Evolutionary conservation across 2,797 vertebrate genomes (phyloP).

Genomic region (Heterohyrax brucei): DNA sequence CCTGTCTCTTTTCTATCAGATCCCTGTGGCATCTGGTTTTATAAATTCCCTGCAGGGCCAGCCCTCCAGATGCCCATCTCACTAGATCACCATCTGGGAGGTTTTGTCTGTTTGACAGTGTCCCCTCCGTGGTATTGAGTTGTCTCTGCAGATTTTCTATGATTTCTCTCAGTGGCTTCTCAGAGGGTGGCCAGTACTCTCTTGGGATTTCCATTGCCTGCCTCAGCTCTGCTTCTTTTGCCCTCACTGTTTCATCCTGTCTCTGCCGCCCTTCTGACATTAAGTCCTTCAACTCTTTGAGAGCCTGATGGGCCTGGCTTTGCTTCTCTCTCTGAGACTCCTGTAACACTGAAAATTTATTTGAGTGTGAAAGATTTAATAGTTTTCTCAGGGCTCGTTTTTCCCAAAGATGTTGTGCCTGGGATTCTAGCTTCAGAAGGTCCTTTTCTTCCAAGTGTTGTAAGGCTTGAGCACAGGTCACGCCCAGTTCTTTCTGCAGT

Average conservation of each 20-base stretch:
- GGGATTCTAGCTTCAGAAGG: constrained; percentile 78
- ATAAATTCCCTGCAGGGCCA: constrained; percentile 90
- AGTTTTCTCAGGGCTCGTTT: constrained; percentile 64
- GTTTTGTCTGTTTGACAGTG: neutral
- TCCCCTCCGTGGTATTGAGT: neutral
- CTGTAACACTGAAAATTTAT: neutral
- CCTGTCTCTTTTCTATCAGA: constrained; percentile 82
- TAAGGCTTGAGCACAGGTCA: constrained; percentile 76
- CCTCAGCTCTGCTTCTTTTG: constrained; percentile 61
- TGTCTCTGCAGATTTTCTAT: constrained; percentile 49
- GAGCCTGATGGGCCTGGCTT: neutral
- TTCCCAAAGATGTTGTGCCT: constrained; percentile 71
- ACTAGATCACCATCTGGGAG: constrained; percentile 84
- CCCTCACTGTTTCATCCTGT: neutral
- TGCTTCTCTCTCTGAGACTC: neutral
- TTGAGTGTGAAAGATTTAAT: constrained; percentile 8
- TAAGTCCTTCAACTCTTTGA: constrained; percentile 70
- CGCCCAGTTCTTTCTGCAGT: constrained; percentile 45
- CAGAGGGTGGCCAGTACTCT: neutral
- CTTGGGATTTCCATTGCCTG: constrained; percentile 28
- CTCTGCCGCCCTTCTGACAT: neutral
- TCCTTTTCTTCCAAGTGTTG: constrained; percentile 76
- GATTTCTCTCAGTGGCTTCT: neutral
- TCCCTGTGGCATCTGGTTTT: constrained; percentile 49
- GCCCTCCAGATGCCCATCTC: constrained; percentile 85